Percentiles rank a stretch among this genome's conserved stretches.
Evolutionary conservation across 1,140 invertebrate species (phyloP).

Genomic region (Tachypleus tridentatus): DNA sequence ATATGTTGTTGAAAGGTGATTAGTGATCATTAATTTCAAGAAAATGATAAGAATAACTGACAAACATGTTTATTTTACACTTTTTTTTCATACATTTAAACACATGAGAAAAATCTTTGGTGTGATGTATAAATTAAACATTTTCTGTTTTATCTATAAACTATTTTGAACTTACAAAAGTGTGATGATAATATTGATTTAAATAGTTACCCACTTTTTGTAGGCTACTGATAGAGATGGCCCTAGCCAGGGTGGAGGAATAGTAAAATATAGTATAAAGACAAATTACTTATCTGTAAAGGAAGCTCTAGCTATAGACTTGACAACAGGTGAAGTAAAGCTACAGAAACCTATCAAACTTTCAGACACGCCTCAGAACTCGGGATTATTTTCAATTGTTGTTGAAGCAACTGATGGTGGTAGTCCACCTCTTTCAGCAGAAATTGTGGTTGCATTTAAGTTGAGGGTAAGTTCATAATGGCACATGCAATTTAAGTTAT

Average conservation of each 20-base stretch:
- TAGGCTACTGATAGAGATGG: slow-evolving; percentile 33
- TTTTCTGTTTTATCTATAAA: no score
- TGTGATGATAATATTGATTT: background rate
- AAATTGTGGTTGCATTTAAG: slow-evolving; percentile 49
- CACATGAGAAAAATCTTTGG: no score
- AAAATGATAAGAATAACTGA: no score
- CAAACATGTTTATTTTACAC: no score
- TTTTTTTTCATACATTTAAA: no score
- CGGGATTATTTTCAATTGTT: slow-evolving; percentile 10
- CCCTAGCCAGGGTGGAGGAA: slow-evolving; percentile 51
- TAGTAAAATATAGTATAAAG: slow-evolving; percentile 51
- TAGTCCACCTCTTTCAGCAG: slow-evolving; percentile 47
- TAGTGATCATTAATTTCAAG: no score
- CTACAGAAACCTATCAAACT: slow-evolving; percentile 39
- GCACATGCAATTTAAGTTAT: no score
- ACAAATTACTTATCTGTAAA: slow-evolving; percentile 40
- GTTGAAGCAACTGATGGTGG: slow-evolving; percentile 49
- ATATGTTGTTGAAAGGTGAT: no score
- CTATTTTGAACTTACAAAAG: background rate
- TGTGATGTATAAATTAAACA: no score
- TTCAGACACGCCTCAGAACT: slow-evolving; percentile 9
- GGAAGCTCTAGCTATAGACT: slow-evolving; percentile 41
- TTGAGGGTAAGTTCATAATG: slow-evolving; percentile 44
- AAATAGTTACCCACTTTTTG: background rate
- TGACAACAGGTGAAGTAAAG: slow-evolving; percentile 52